phyloP scores from a whole-genome alignment of 1,140 invertebrate genomes.

The Drosophila leontia region DNA sequence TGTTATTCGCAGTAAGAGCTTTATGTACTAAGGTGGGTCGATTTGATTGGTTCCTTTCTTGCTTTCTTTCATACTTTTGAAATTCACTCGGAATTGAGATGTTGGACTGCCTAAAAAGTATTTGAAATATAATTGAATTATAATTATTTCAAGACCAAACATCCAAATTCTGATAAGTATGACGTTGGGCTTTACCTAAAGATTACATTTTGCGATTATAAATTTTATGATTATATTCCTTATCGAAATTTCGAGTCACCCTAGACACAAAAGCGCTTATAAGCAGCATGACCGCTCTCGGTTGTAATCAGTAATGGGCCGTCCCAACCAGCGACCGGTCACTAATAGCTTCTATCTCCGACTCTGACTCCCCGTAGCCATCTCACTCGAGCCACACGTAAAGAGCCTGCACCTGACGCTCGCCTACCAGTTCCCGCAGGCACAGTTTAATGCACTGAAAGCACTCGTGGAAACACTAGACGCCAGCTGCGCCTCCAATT shows the following conservation, averaged over 20 bases:
- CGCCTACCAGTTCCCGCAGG: conserved; percentile 93
- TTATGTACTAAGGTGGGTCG: not conserved
- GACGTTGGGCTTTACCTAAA: conserved; percentile 18
- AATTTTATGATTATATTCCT: not conserved
- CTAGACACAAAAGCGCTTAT: conserved; percentile 19
- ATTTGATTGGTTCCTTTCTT: not conserved
- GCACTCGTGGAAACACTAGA: conserved; percentile 90
- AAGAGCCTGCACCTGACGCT: conserved; percentile 95
- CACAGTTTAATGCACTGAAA: conserved; percentile 90
- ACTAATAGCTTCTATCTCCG: conserved; percentile 53
- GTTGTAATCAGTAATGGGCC: conserved; percentile 16
- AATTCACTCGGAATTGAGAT: not conserved
- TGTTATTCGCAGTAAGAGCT: conserved; percentile 10
- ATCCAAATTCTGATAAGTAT: not conserved
- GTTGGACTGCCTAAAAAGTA: not conserved
- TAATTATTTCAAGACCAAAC: not conserved
- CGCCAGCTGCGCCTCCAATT: conserved; percentile 88
- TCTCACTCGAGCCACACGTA: conserved; percentile 90
- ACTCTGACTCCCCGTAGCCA: conserved; percentile 85
- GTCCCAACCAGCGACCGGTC: conserved; percentile 13
- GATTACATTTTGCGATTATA: not conserved
- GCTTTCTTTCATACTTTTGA: not conserved
- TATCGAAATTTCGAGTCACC: conserved; percentile 24
- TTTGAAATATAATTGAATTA: not conserved
- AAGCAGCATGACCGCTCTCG: conserved; percentile 16